Evolutionary conservation across 2,113 vertebrate genomes (phyloP), one percentile per base, ranked within the genome.

Genomic region (Hypocryptadius cinnamomeus): DNA sequence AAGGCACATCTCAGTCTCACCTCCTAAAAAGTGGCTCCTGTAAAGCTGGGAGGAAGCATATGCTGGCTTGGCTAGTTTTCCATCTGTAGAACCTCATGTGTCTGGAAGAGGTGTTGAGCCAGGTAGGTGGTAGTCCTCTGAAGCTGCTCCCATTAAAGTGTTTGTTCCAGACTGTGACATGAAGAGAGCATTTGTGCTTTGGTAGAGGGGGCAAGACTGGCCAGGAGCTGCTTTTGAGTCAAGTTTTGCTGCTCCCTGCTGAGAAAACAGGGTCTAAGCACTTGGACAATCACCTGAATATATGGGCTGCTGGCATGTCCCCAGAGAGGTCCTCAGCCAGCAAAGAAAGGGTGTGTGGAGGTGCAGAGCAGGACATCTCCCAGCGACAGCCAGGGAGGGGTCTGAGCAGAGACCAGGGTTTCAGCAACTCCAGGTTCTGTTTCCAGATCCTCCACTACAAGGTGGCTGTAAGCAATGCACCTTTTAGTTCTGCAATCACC

Each of bases 171-270:
- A 23, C 11, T 50, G 11, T 22, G 47, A 54, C 8, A 21, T 1
- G 2, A 22, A 39, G 47, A 84, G 18, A 42, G 11, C 0, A 0
- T 60, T 44, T 60, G 31, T 61, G n/a, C 54, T 79, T 83, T 66
- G 51, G 18, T 31, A 44, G 35, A 44, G 48, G 54, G 50, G 19
- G 19, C 19, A 61, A 60, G 35, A 28, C 15, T 0, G 1, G 2
- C 25, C 1, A 6, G 53, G 25, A 82, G 17, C 19, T 5, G 3
- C 33, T 68, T 72, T 79, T 0, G 1, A 37, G 54, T 42, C 2
- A 4, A 54, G 33, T 27, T n/a, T 59, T 0, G 0, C 20, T 37
- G n/a, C 15, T 76, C 79, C 5, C n/a, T 54, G 48, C 31, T 60
- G n/a, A 22, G n/a, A 45, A 81, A 35, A 56, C 0, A 2, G 15